Conservation (phyloP, 2,888 invertebrate species). For the Torymus tubicola region DNA sequence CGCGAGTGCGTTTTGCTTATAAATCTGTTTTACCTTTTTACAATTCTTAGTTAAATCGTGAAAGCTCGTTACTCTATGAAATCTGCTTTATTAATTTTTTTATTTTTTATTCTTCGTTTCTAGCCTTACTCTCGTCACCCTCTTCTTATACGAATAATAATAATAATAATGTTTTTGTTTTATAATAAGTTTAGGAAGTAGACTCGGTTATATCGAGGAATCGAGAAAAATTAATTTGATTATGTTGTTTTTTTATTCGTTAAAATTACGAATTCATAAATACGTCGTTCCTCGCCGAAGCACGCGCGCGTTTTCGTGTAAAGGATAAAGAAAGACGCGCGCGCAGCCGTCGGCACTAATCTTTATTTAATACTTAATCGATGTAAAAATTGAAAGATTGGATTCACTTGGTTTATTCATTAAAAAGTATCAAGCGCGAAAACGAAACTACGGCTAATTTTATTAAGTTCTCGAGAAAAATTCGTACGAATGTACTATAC, state of each 20-base stretch:
- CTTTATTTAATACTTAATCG: conserved; percentile 29
- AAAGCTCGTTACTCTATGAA: conserved; percentile 53
- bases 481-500: conserved; percentile 23
- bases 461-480: conserved; percentile 21
- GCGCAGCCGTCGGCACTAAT: not conserved
- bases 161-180: not conserved
- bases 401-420: conserved; percentile 23
- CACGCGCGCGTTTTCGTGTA: too few species aligned
- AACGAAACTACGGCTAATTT: conserved; percentile 42
- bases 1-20: conserved; percentile 44
- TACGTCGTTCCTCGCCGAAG: not conserved
- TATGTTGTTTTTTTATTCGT: conserved; percentile 50
- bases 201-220: conserved; percentile 55
- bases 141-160: conserved; percentile 34
- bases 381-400: conserved; percentile 51
- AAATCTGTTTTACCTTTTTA: conserved; percentile 48
- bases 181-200: conserved; percentile 47
- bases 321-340: conserved; percentile 5
- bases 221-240: conserved; percentile 54
- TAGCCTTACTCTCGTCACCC: conserved; percentile 34
- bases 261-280: conserved; percentile 38
- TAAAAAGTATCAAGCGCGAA: conserved; percentile 48
- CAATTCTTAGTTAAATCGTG: conserved; percentile 52
- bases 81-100: conserved; percentile 33
- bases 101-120: conserved; percentile 36